Percentiles rank a stretch among this genome's conserved stretches.
Conservation (phyloP, 2,888 invertebrate genomes). For the Dendrolimus houi region DNA sequence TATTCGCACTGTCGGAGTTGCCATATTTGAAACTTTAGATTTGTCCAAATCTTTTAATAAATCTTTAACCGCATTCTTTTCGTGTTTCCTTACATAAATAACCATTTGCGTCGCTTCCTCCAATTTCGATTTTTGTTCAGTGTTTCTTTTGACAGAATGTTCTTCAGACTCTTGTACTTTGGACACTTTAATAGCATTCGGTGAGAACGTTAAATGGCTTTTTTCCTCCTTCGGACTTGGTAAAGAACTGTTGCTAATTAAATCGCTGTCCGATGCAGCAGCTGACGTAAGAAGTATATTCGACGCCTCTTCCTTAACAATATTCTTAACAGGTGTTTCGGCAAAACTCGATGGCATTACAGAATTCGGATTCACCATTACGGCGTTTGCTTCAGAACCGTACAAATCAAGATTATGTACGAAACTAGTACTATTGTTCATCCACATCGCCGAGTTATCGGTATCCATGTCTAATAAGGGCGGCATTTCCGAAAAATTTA, state of each 20-base stretch:
- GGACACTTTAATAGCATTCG: constrained; percentile 80
- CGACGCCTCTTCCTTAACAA: constrained; percentile 67
- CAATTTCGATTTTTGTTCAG: constrained; percentile 12
- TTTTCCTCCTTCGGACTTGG: constrained; percentile 81
- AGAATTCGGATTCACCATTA: constrained; percentile 93
- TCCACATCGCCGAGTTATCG: constrained; percentile 76
- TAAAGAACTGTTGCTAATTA: constrained; percentile 56
- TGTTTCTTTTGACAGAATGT: constrained; percentile 29
- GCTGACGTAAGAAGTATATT: constrained; percentile 64
- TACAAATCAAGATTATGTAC: constrained; percentile 82
- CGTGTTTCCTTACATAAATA: constrained; percentile 62
- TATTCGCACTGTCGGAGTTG: constrained; percentile 55
- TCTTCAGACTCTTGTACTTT: constrained; percentile 61
- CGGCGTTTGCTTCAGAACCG: constrained; percentile 83
- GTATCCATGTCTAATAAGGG: constrained; percentile 81
- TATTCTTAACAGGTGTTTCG: constrained; percentile 62
- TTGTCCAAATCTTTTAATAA: constrained; percentile 76
- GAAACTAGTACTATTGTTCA: constrained; percentile 78
- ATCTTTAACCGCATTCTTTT: constrained; percentile 80
- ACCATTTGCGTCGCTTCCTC: constrained; percentile 72
- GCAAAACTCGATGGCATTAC: constrained; percentile 88
- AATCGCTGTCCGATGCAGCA: constrained; percentile 41
- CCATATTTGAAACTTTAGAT: constrained; percentile 36
- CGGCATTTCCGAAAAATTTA: constrained; percentile 79
- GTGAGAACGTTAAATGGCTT: constrained; percentile 84